Conservation (phyloP, 2,797 vertebrate species). For the Galago senegalensis region DNA sequence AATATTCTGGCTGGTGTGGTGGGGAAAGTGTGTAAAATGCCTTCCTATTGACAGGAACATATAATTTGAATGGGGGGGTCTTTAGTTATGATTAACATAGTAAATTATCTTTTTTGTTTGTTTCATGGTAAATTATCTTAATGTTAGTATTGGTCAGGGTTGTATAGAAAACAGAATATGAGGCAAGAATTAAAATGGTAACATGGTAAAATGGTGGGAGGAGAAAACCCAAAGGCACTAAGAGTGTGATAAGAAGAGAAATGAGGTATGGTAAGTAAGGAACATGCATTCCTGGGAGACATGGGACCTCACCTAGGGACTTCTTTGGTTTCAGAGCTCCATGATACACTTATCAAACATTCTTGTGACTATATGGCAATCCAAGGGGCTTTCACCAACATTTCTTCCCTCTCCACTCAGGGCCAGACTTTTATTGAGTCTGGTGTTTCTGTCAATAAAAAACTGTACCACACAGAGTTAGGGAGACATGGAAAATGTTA, state of each 20-base stretch:
- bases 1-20: not conserved
- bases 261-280: no score
- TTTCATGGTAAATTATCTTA: not conserved
- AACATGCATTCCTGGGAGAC: no score
- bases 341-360: no score
- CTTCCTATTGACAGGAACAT: not conserved
- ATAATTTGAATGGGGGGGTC: not conserved
- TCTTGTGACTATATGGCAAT: no score
- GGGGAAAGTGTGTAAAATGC: not conserved
- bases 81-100: no score
- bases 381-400: no score
- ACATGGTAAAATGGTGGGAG: not conserved
- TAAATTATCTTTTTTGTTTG: not conserved
- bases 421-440: no score
- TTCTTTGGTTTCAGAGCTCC: no score
- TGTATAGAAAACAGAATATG: not conserved
- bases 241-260: not conserved
- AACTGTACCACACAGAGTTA: not conserved
- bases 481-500: not conserved
- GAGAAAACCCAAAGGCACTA: not conserved
- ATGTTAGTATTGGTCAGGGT: not conserved
- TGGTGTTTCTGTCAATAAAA: no score
- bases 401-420: no score
- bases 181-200: slow-evolving; percentile 7
- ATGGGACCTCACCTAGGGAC: no score